These are phyloP conservation scores for Elegia similella DNA, from an alignment of 2,888 invertebrate species.

Conservation along the genomic window DNA sequence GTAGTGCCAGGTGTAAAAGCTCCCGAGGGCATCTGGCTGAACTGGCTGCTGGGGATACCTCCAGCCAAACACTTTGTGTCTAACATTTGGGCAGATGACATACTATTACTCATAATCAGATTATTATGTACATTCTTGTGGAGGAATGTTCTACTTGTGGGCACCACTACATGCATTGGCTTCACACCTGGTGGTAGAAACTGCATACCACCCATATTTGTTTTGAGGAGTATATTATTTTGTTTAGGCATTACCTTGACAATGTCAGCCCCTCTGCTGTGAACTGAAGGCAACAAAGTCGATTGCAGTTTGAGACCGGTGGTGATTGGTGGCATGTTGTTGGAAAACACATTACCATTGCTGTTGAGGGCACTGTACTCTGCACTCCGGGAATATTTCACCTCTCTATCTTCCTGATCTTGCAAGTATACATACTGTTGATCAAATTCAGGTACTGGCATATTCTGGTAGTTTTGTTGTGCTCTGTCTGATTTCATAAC, in stretches of 20 bases:
- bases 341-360: conserved; percentile 49
- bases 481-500: conserved; percentile 60
- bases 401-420: conserved; percentile 68
- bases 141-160: conserved; percentile 61
- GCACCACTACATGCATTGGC: conserved; percentile 63
- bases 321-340: conserved; percentile 47
- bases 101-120: conserved; percentile 63
- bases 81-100: conserved; percentile 50
- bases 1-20: conserved; percentile 65
- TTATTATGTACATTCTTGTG: conserved; percentile 72
- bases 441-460: conserved; percentile 53
- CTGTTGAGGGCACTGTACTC: conserved; percentile 61
- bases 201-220: conserved; percentile 60
- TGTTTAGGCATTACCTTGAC: conserved; percentile 64
- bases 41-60: conserved; percentile 51
- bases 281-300: conserved; percentile 39
- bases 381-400: conserved; percentile 70
- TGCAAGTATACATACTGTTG: conserved; percentile 58
- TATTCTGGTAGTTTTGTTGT: conserved; percentile 50
- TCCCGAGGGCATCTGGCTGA: conserved; percentile 54
- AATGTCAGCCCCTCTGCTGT: conserved; percentile 52
- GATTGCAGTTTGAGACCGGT: conserved; percentile 47
- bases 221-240: conserved; percentile 66
- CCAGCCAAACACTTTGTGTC: conserved; percentile 50
- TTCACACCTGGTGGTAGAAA: conserved; percentile 59